Conservation (phyloP, 2,113 vertebrate species). For the Cyphomyrus discorhynchus region DNA sequence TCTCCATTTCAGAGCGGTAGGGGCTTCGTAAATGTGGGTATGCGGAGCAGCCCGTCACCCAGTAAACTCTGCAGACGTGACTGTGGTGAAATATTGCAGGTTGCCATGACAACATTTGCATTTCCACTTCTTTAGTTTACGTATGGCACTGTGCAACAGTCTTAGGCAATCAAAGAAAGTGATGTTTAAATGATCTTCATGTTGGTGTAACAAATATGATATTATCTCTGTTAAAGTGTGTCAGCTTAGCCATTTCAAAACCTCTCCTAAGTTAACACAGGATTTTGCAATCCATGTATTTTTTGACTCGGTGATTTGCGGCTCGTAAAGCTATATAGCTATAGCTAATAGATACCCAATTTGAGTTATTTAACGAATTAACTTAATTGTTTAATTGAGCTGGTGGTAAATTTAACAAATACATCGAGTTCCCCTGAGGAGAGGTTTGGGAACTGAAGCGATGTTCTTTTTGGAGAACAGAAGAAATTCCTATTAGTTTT, state of each 20-base stretch:
- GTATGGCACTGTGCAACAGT: neutral
- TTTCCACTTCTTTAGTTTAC: neutral
- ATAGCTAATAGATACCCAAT: no score
- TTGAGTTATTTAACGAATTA: neutral
- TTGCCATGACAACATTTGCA: conserved; percentile 35
- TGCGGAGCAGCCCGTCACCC: neutral
- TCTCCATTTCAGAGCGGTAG: neutral
- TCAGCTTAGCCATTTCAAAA: neutral
- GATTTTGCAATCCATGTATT: neutral
- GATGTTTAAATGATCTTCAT: neutral
- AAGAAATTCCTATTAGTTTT: neutral
- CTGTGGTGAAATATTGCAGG: conserved; percentile 25
- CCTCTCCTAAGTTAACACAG: neutral
- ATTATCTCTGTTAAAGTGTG: neutral
- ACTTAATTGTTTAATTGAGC: neutral
- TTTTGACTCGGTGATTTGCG: neutral
- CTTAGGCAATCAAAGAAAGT: neutral
- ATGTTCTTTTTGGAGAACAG: neutral
- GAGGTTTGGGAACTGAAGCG: neutral
- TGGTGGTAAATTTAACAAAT: neutral
- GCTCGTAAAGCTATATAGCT: no score
- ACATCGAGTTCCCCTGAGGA: neutral
- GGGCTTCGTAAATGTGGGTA: neutral
- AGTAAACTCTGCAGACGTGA: neutral
- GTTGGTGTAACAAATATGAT: neutral